A percentile compares a stretch with the other conserved stretches of the same genome.
Conservation (phyloP, 2,888 invertebrate species). For the Nemotelus pantherinus region DNA sequence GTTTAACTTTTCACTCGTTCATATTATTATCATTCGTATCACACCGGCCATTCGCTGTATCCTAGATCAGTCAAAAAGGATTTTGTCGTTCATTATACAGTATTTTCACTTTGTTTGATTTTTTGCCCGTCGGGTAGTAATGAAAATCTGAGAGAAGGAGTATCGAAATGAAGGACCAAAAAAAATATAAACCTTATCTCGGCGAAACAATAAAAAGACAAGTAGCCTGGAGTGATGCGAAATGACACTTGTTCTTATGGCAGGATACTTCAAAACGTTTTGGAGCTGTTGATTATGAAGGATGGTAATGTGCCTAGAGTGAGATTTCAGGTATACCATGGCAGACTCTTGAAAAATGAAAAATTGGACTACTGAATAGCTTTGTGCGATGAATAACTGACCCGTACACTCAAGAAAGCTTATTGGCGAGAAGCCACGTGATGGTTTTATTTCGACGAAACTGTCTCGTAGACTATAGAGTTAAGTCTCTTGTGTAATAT, state of each 20-base stretch:
- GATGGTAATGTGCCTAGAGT: neutral
- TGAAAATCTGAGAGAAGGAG: conserved; percentile 31
- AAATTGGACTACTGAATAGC: conserved; percentile 2
- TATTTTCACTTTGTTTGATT: neutral
- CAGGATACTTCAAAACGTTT: conserved; percentile 30
- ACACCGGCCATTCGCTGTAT: no score
- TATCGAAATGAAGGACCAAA: conserved; percentile 14
- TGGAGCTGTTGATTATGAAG: conserved; percentile 20
- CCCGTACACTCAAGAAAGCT: neutral
- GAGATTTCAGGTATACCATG: no score
- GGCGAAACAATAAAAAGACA: conserved; percentile 38
- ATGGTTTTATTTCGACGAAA: neutral
- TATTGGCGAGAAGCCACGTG: neutral
- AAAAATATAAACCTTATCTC: conserved; percentile 40
- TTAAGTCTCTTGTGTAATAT: no score
- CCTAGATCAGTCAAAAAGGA: no score
- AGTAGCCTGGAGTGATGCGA: neutral
- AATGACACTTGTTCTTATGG: conserved; percentile 2
- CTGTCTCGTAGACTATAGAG: neutral
- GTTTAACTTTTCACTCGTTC: conserved; percentile 9
- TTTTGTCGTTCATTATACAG: no score
- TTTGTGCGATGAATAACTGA: neutral
- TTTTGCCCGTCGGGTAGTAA: conserved; percentile 21
- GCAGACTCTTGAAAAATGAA: neutral
- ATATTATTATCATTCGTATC: neutral